Evolutionary conservation across 2,797 vertebrate genomes (phyloP).

Genomic region (Telmatherina bonti): DNA sequence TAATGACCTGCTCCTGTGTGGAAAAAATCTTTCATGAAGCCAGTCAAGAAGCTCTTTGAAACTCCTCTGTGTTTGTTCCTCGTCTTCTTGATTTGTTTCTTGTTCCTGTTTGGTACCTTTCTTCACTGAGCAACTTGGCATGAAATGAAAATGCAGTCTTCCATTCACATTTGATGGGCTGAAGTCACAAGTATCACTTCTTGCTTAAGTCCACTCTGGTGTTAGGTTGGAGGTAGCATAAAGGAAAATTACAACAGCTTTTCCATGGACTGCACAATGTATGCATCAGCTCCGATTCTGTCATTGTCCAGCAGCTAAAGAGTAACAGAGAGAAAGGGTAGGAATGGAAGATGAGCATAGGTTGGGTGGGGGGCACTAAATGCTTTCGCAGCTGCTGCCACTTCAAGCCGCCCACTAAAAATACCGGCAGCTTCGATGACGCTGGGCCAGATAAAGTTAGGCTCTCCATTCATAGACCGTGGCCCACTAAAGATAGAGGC

Average conservation of each 20-base stretch:
- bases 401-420: conserved; percentile 77
- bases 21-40: background rate
- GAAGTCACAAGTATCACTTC: conserved; percentile 3
- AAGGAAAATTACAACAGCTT: conserved; percentile 41
- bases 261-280: conserved; percentile 15
- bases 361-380: conserved; percentile 68
- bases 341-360: conserved; percentile 20
- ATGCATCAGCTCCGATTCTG: conserved; percentile 47
- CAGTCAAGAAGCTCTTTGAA: conserved; percentile 7
- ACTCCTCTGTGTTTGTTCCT: conserved; percentile 8
- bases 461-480: conserved; percentile 71
- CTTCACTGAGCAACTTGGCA: background rate
- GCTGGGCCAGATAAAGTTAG: conserved; percentile 80
- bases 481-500: conserved; percentile 79
- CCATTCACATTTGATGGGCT: conserved; percentile 13
- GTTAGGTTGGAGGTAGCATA: conserved; percentile 34
- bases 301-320: conserved; percentile 66
- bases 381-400: conserved; percentile 83
- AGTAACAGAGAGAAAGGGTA: conserved; percentile 39
- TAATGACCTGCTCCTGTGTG: background rate
- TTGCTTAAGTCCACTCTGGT: background rate
- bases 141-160: background rate
- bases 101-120: conserved; percentile 1
- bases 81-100: conserved; percentile 11
- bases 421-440: conserved; percentile 81